These are phyloP conservation scores for Falcaria lacertinaria DNA, from an alignment of 2,888 invertebrate genomes.

Conservation along the genomic window DNA sequence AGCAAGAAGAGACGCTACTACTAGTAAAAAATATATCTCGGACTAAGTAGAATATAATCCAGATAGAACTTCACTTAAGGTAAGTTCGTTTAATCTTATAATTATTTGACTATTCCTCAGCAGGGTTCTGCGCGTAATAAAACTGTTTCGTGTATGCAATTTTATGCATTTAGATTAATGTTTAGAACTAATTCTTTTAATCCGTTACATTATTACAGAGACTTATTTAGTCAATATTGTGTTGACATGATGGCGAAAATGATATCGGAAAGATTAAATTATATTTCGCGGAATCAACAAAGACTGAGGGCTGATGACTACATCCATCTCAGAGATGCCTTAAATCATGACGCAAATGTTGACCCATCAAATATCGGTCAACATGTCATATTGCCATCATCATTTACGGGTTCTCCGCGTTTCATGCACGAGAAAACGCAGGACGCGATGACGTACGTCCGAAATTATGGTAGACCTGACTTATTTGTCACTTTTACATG, in stretches of 20 bases:
- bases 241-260: conserved; percentile 24
- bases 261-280: conserved; percentile 23
- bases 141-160: conserved; percentile 27
- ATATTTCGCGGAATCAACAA: conserved; percentile 18
- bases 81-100: no score
- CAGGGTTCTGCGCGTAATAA: conserved; percentile 11
- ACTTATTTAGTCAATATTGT: conserved; percentile 18
- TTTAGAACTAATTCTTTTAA: conserved; percentile 14
- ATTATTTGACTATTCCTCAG: conserved; percentile 8
- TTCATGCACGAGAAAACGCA: conserved; percentile 20
- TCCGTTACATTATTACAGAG: conserved; percentile 15
- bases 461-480: conserved; percentile 19
- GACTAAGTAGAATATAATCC: no score
- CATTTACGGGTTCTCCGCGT: conserved; percentile 18
- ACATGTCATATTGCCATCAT: conserved; percentile 19
- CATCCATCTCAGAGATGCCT: conserved; percentile 20
- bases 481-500: conserved; percentile 20
- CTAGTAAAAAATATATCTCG: no score
- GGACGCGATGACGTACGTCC: conserved; percentile 19
- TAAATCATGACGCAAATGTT: conserved; percentile 16
- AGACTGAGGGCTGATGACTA: conserved; percentile 18
- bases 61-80: no score
- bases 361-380: conserved; percentile 21
- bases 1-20: no score
- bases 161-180: conserved; percentile 22